phyloP scores from a whole-genome alignment of 1,140 invertebrate species.

The Brachionus asplanchnoidis region DNA sequence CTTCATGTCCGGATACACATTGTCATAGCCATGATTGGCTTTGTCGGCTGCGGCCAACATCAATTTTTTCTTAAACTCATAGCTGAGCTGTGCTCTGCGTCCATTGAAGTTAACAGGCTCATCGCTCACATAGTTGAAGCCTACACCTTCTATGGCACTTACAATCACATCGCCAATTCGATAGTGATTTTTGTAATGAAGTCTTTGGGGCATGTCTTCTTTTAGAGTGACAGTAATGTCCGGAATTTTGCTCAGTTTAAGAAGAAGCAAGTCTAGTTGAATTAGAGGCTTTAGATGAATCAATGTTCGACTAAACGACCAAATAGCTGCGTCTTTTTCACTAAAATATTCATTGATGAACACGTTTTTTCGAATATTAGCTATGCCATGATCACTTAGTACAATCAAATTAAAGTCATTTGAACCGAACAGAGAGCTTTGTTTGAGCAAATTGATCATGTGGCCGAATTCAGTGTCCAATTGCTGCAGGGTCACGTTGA shows the following conservation, averaged over 20 bases:
- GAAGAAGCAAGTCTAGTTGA: not conserved
- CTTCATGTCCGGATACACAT: conserved; percentile 29
- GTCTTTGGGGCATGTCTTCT: conserved; percentile 17
- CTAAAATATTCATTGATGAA: conserved; percentile 14
- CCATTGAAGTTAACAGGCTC: conserved; percentile 21
- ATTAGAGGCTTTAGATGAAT: conserved; percentile 25
- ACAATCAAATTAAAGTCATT: conserved; percentile 40
- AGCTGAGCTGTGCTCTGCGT: not conserved
- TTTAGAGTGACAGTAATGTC: conserved; percentile 28
- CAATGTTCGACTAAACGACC: conserved; percentile 20
- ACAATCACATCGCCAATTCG: conserved; percentile 1
- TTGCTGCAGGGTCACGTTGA: conserved; percentile 38
- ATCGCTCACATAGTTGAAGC: conserved; percentile 21
- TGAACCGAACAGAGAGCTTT: not conserved
- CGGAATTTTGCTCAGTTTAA: conserved; percentile 36
- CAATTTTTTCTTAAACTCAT: not conserved
- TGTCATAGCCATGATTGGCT: conserved; percentile 25
- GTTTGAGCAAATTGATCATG: not conserved
- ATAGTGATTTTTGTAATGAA: conserved; percentile 3
- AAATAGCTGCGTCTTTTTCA: conserved; percentile 12
- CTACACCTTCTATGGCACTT: conserved; percentile 29
- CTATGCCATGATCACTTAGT: conserved; percentile 29
- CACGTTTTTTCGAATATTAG: conserved; percentile 23
- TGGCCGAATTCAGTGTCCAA: conserved; percentile 7
- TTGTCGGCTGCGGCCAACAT: not conserved